Base-by-base conservation (phyloP, 2,888 invertebrate species). In the Stratiomys singularior region DNA sequence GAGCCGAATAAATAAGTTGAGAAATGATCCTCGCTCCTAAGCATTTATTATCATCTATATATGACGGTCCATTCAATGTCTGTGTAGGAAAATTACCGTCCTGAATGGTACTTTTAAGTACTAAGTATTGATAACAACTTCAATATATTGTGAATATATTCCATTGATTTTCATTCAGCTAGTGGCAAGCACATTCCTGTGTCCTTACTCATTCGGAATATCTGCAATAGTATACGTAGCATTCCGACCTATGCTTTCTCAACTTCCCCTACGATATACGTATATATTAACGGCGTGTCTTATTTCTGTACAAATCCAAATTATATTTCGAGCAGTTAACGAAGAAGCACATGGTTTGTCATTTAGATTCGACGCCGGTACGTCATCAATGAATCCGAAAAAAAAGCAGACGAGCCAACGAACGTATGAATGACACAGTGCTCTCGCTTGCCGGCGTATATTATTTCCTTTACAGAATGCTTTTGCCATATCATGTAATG, bases 301-400 rank as follows among this genome's bases (percentile, higher is more conserved):
- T 30, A 21, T 28, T 21, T 25, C 28, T 64, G 64, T 64, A 23
- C 64, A 64, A 67, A 21, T 47, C 71, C 28, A 71, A 71, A 71
- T 71, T 71, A 47, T 71, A 71, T 71, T 71, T 71, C 46, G 47
- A 64, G 64, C 46, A 71, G 71, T 71, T 71, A 47, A 71, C 71
- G 71, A 71, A 71, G 67, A 67, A 67, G 71, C 71, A 71, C 71
- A 71, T 72, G 72, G 56, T 56, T 56, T 72, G 72, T 58, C 72
- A 58, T 72, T 72, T 58, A 56, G 72, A 72, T 72, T 72, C 30
- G 72, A 30, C 30, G 58, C 21, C 28, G 47, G 71, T 71, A 71
- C 71, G 71, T 72, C 72, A 72, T 72, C 72, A 72, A 72, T 72
- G 72, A 37, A 71, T 56, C 56, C 58, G 56, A 72, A 72, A 72